Percentiles rank a stretch among this genome's conserved stretches.
Evolutionary conservation across 2,113 vertebrate genomes (phyloP).

Genomic region (Oxyruncus cristatus): DNA sequence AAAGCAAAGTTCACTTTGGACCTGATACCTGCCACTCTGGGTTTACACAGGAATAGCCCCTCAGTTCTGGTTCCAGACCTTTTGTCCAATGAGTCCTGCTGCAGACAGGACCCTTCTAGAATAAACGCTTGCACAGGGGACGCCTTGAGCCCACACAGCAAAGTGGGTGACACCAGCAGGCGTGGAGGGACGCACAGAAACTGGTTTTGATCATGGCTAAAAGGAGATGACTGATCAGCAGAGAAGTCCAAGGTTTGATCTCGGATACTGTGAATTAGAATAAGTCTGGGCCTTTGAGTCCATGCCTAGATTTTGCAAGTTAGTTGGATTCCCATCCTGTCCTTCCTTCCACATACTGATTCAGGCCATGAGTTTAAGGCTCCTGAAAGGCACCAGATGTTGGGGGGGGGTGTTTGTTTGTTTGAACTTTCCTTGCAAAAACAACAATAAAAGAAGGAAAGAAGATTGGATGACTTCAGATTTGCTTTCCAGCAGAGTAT

Average conservation of each 20-base stretch:
- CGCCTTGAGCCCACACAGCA: not conserved
- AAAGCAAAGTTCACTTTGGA: not conserved
- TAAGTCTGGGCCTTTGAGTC: not conserved
- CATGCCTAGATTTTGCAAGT: not conserved
- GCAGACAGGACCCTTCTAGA: not conserved
- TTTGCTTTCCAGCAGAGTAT: constrained; percentile 20
- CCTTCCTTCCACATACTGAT: not conserved
- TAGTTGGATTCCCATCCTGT: not conserved
- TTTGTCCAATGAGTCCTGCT: not conserved
- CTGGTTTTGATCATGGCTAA: not conserved
- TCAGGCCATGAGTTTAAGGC: constrained; percentile 7
- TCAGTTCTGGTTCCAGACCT: not conserved
- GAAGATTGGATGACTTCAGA: not conserved
- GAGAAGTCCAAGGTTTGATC: not conserved
- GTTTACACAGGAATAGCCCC: not conserved
- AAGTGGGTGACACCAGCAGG: not conserved
- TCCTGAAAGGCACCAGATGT: constrained; percentile 42
- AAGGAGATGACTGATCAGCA: not conserved
- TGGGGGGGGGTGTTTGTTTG: not conserved
- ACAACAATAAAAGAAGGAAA: constrained; percentile 3
- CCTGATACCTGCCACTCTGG: not conserved
- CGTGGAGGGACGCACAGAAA: not conserved
- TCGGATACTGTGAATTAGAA: not conserved
- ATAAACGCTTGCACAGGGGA: not conserved
- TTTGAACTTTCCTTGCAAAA: constrained; percentile 28